Evolutionary conservation across 1,140 invertebrate genomes (phyloP).

Genomic region (Bacillus rossius): DNA sequence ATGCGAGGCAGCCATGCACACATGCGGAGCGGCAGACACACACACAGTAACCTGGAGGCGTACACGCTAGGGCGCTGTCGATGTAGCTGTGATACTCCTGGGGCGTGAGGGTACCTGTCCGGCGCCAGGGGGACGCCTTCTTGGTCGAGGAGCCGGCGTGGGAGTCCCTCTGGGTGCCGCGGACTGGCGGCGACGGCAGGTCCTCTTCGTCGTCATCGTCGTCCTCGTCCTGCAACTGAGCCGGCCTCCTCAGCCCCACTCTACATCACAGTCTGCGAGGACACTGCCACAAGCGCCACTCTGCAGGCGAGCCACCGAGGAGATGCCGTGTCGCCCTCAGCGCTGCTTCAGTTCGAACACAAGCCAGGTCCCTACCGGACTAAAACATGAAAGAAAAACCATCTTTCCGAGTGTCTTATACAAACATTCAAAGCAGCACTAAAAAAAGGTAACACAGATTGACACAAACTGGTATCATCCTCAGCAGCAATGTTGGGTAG

Average conservation of each 20-base stretch:
- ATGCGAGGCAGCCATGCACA: not conserved
- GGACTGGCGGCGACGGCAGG: conserved; percentile 1
- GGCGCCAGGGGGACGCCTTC: conserved; percentile 46
- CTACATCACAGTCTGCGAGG: not conserved
- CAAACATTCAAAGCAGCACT: no score
- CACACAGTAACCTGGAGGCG: conserved; percentile 15
- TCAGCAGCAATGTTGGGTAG: no score
- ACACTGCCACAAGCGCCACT: no score
- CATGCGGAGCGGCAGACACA: not conserved
- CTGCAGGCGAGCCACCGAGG: no score
- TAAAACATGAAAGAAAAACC: not conserved
- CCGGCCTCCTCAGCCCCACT: not conserved
- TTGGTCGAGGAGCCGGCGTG: conserved; percentile 44
- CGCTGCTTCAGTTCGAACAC: no score
- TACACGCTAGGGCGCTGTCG: conserved; percentile 72
- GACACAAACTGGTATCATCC: no score
- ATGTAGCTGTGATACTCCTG: conserved; percentile 72
- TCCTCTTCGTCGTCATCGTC: conserved; percentile 42
- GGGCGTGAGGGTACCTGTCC: conserved; percentile 54
- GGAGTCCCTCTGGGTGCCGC: conserved; percentile 25
- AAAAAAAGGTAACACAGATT: no score
- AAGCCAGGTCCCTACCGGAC: no score
- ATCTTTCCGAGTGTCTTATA: not conserved
- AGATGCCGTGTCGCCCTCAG: no score
- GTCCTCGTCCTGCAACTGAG: conserved; percentile 28